phyloP scores from a whole-genome alignment of 2,797 vertebrate species.

The Myripristis jacobus region DNA sequence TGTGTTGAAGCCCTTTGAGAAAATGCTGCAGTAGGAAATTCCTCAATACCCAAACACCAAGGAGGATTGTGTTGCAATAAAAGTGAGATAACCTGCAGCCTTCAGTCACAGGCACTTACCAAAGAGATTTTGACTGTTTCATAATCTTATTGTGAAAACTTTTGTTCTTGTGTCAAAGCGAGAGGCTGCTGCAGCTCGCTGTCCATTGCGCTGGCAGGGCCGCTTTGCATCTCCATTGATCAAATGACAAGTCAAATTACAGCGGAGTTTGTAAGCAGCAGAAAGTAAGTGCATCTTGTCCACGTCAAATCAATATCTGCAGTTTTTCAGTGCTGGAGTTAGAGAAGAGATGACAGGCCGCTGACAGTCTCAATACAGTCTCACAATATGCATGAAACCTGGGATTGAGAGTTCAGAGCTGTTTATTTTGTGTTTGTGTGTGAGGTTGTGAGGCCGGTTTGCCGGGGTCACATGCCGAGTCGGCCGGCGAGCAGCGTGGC shows the following conservation, averaged over 20 bases:
- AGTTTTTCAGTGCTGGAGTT: conserved; percentile 25
- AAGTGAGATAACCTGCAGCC: too few species aligned
- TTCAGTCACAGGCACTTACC: too few species aligned
- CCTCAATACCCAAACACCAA: too few species aligned
- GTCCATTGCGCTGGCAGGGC: conserved; percentile 56
- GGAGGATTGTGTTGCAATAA: too few species aligned
- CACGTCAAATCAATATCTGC: conserved; percentile 14
- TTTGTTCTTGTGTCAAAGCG: not conserved
- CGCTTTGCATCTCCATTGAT: conserved; percentile 48
- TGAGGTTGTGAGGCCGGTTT: conserved; percentile 28
- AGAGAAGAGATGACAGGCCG: conserved; percentile 21
- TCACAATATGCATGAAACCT: conserved; percentile 11
- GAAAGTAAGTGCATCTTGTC: conserved; percentile 41
- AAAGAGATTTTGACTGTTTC: too few species aligned
- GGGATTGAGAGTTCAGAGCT: conserved; percentile 16
- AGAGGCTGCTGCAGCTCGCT: conserved; percentile 13
- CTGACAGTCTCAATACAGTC: conserved; percentile 20
- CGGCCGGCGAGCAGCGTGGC: too few species aligned
- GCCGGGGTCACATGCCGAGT: too few species aligned
- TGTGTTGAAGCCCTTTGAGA: too few species aligned
- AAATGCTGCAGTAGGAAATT: too few species aligned
- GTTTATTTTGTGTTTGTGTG: conserved; percentile 27
- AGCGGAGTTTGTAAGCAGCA: conserved; percentile 45
- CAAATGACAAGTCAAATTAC: conserved; percentile 50
- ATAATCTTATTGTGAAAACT: not conserved